Conservation (phyloP, 2,113 vertebrate species). For the Zingel zingel region DNA sequence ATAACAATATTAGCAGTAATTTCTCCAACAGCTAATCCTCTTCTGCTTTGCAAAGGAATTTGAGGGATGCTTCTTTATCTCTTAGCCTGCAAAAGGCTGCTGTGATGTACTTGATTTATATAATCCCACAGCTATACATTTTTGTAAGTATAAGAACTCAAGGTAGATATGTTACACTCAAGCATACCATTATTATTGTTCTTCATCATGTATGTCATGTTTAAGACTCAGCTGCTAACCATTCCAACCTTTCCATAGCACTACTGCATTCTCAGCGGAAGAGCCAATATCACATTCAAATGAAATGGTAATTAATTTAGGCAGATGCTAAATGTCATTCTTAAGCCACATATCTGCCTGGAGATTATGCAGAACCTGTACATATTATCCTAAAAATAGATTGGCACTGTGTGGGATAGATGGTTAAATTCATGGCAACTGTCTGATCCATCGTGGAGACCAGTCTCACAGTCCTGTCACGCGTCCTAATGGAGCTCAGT, state of each 20-base stretch:
- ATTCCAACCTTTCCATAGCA: neutral
- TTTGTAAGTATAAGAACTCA: slow-evolving; percentile 4
- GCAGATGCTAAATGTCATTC: slow-evolving; percentile 35
- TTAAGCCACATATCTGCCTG: slow-evolving; percentile 32
- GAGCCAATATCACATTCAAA: slow-evolving; percentile 21
- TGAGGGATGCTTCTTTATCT: slow-evolving; percentile 29
- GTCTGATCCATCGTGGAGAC: slow-evolving; percentile 46
- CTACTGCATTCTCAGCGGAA: neutral
- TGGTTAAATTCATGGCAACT: slow-evolving; percentile 24
- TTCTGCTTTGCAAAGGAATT: slow-evolving; percentile 4
- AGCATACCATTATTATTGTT: slow-evolving; percentile 3
- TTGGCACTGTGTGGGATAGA: neutral
- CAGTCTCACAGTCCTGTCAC: slow-evolving; percentile 34
- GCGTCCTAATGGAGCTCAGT: slow-evolving; percentile 50
- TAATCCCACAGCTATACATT: slow-evolving; percentile 16
- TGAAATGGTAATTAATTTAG: slow-evolving; percentile 47
- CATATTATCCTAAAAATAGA: slow-evolving; percentile 30
- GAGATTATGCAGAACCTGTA: slow-evolving; percentile 36
- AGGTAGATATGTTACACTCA: slow-evolving; percentile 29
- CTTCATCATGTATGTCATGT: neutral
- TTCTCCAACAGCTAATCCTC: slow-evolving; percentile 28
- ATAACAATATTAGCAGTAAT: neutral
- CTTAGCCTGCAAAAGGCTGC: neutral
- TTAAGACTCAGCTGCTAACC: neutral
- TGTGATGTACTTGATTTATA: slow-evolving; percentile 19